Percentiles rank a stretch among this genome's conserved stretches.
These are phyloP conservation scores for Anastatus disparis DNA, from an alignment of 1,140 invertebrate genomes.

Conservation along the genomic window DNA sequence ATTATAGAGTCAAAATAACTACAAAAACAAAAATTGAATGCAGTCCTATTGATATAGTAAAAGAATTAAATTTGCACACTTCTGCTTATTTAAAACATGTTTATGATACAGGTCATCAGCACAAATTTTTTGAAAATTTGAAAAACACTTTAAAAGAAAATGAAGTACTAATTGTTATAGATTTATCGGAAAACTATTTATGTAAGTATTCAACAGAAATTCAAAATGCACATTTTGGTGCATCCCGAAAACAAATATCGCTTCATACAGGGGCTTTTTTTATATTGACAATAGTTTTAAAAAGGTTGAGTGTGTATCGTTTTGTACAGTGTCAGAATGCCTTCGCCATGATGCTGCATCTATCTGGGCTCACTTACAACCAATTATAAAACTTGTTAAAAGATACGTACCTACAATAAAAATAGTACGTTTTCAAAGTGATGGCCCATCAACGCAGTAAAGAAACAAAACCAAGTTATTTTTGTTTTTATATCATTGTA, in stretches of 20 bases:
- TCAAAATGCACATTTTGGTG: slow-evolving; percentile 8
- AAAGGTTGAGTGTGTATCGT: too few relatives aligned
- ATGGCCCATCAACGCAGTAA: too few relatives aligned
- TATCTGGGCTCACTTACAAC: too few relatives aligned
- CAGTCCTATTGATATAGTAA: neutral
- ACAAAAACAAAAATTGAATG: neutral
- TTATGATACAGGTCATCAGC: neutral
- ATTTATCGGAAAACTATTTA: slow-evolving; percentile 21
- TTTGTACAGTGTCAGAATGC: too few relatives aligned
- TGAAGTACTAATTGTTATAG: slow-evolving; percentile 3
- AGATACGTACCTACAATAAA: too few relatives aligned
- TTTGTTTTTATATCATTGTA: too few relatives aligned
- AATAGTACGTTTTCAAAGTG: too few relatives aligned
- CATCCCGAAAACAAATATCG: slow-evolving; percentile 7
- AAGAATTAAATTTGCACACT: neutral
- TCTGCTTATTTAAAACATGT: neutral
- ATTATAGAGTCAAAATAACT: neutral
- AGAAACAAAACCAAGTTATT: too few relatives aligned
- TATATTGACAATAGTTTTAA: too few relatives aligned
- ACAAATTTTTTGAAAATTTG: neutral
- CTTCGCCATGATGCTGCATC: too few relatives aligned
- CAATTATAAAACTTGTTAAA: too few relatives aligned
- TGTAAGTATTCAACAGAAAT: slow-evolving; percentile 3
- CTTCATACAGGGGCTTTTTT: neutral
- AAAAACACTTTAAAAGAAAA: slow-evolving; percentile 1